Evolutionary conservation across 2,888 invertebrate genomes (phyloP).

Genomic region (Schizaphis graminum): DNA sequence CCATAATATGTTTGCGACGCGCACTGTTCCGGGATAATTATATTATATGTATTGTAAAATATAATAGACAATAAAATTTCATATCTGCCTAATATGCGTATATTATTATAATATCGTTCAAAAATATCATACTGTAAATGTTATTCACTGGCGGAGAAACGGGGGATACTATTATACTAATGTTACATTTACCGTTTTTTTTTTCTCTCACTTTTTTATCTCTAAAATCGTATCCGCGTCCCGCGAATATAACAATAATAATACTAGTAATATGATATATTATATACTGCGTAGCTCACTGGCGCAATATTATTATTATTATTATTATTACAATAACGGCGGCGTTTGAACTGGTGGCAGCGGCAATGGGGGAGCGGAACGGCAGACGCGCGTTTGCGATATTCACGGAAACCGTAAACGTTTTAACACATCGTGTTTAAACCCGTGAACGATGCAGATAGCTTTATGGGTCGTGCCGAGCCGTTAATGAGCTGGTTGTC

Average conservation of each 20-base stretch:
- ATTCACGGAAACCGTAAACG: constrained; percentile 60
- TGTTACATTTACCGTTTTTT: neutral
- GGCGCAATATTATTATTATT: neutral
- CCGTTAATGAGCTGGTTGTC: constrained; percentile 62
- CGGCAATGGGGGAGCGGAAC: neutral
- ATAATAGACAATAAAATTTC: neutral
- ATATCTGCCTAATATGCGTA: neutral
- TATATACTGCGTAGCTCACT: neutral
- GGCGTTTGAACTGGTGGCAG: neutral
- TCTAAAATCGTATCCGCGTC: neutral
- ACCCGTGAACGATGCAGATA: constrained; percentile 52
- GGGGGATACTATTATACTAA: neutral
- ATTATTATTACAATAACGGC: neutral
- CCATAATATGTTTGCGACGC: neutral
- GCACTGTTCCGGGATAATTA: neutral
- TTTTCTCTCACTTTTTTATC: neutral
- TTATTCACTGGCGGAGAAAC: neutral
- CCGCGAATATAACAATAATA: neutral
- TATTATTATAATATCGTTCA: neutral
- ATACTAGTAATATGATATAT: neutral
- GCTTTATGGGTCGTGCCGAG: constrained; percentile 61
- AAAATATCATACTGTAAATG: neutral
- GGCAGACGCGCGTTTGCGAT: constrained; percentile 22
- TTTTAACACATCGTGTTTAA: constrained; percentile 59
- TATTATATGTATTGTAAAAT: neutral